Base-by-base conservation (phyloP, 1,140 invertebrate genomes). In the Aphaenogaster floridana region DNA sequence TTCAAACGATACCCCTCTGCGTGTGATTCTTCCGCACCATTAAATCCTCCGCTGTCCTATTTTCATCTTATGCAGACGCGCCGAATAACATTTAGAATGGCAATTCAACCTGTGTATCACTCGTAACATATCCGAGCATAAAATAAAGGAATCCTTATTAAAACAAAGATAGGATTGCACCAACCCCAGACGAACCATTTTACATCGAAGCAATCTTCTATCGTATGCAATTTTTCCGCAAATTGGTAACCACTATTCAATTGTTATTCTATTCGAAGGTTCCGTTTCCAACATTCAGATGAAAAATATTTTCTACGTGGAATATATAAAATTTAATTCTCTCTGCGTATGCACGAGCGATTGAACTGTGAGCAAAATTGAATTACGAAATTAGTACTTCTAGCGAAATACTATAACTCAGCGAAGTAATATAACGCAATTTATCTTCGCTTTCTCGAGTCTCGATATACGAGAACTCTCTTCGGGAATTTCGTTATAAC, bases 401-500 rank as follows among this genome's bases (percentile, higher is more conserved):
- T 42, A 15, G 28, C 45, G 8, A 39, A 66, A 39, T 68, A 68
- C 77, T 28, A 28, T 28, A 28, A 28, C 21, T 21, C 50, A 6
- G 50, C 21, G 36, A 71, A 57, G 63, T 83, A 72, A 83, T 71
- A 69, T 57, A 72, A 59, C 66, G 42, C 11, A 13, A 28, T 59
- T 72, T 74, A 74, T 59, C n/a, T 39, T 48, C 52, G 52, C 52
- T 36, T 74, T 48, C 80, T 48, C 42, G 42, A 15, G 39, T 71
- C 66, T 71, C 50, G 42, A 57, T 59, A 48, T 28, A 34, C 68
- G 68, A 59, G 50, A 74, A 74, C 39, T 72, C 50, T 57, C 79
- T 74, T 48, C 54, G 28, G 39, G 68, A 83, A 74, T 83, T 83
- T 83, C 54, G 68, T 83, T 83, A 74, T 59, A 72, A 83, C 66